A percentile compares a stretch with the other conserved stretches of the same genome.
Conservation (phyloP, 2,113 vertebrate genomes). For the Carlito syrichta region DNA sequence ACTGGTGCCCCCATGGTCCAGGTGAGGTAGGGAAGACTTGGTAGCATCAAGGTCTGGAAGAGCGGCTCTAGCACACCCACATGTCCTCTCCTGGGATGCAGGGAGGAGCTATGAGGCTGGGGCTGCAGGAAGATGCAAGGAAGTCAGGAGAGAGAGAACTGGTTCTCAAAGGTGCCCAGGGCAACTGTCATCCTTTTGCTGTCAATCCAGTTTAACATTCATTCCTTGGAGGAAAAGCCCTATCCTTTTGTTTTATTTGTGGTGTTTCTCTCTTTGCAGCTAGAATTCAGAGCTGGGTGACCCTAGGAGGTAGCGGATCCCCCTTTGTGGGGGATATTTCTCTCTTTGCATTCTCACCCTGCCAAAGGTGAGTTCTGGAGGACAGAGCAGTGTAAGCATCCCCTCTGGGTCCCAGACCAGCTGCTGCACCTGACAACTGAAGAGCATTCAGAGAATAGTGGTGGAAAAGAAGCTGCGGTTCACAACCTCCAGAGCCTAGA, state of each 20-base stretch:
- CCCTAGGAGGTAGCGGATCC: background rate
- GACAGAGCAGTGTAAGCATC: background rate
- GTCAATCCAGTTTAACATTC: too few relatives aligned
- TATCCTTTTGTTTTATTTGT: background rate
- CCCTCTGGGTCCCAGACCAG: background rate
- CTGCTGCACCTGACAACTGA: background rate
- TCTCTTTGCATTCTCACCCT: background rate
- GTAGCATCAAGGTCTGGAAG: background rate
- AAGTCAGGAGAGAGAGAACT: background rate
- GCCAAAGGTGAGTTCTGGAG: background rate
- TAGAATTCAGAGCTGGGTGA: background rate
- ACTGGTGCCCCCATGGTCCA: rapidly evolving
- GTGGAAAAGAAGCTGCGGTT: too few relatives aligned
- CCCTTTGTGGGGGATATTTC: background rate
- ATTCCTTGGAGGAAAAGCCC: background rate
- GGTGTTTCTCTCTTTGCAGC: background rate
- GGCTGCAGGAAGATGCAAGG: background rate
- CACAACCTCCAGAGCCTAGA: rapidly evolving
- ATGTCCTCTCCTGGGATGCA: too few relatives aligned
- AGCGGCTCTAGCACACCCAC: background rate
- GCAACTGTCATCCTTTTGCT: background rate
- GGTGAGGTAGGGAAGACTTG: background rate
- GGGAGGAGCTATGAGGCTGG: background rate
- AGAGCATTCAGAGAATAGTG: background rate
- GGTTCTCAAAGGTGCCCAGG: background rate